Percentiles rank a stretch among this genome's conserved stretches.
phyloP scores from a whole-genome alignment of 2,113 vertebrate genomes.

The Rhipidura dahli region DNA sequence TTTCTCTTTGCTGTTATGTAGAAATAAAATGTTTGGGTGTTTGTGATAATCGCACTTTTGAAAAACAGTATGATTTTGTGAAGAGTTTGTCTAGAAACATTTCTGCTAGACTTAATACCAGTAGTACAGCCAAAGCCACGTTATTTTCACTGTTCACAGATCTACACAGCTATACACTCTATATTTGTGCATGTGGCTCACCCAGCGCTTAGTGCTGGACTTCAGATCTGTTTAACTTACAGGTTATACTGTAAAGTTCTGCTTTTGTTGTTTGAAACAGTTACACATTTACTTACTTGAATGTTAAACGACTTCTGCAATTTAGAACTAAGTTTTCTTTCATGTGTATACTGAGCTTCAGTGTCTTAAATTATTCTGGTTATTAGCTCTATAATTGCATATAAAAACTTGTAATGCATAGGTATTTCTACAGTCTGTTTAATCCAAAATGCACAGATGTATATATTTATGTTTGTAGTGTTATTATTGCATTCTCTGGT shows the following conservation, averaged over 20 bases:
- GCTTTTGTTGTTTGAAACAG: not conserved
- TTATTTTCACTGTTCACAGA: not conserved
- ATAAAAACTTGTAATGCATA: not conserved
- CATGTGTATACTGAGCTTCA: not conserved
- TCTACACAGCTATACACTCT: not conserved
- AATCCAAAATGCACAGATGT: not conserved
- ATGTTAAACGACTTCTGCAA: not conserved
- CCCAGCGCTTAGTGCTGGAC: not conserved
- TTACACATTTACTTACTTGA: not conserved
- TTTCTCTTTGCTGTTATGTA: not conserved
- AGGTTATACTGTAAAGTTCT: not conserved
- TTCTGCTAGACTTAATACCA: not conserved
- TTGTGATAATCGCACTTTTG: not conserved
- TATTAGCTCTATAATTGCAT: not conserved
- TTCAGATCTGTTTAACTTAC: not conserved
- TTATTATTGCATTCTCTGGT: not conserved
- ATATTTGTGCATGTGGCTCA: not conserved
- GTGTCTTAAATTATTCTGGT: not conserved
- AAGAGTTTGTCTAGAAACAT: not conserved
- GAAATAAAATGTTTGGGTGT: not conserved
- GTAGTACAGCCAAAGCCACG: not conserved
- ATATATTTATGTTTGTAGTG: not conserved
- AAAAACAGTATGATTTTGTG: not conserved
- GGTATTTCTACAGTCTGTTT: not conserved
- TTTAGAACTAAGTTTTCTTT: not conserved